Base-by-base conservation (phyloP, 2,797 vertebrate genomes). In the Arremon brunneinucha region DNA sequence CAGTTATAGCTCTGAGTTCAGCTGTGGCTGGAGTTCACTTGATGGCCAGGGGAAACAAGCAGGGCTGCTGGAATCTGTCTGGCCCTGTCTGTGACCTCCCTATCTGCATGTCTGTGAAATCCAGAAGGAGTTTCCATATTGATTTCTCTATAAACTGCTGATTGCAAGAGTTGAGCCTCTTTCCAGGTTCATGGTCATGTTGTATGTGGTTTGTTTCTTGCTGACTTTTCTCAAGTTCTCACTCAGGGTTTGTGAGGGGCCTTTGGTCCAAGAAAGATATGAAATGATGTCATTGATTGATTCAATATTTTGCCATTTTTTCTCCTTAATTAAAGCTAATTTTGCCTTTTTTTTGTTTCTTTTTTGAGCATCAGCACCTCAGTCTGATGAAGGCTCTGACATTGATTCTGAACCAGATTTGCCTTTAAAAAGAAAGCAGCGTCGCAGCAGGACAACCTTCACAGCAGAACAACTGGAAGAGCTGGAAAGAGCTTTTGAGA, bases 401-500 rank as follows among this genome's bases (percentile, higher is more conserved):
- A 99, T 99, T 0, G 99, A 99, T 97, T 99, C 99, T 0, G 99
- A 99, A 96, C 99, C 99, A 3, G 99, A 99, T 62, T 97, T 99
- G 83, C 99, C 99, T 0, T 97, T 99, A 6, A 99, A 99, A 97
- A 98, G 99, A 96, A 99, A 99, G 89, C 99, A 99, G 94, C 98
- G 99, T 15, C 98, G 99, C 55, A 99, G 99, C 90, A 98, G 99
- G n/a, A 99, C 99, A 90, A 99, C 99, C 39, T 99, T 99, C 96
- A 99, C 99, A 0, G 98, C 99, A 0, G 99, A 99, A 89, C 99
- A 99, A 93, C 98, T 99, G 87, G 99, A 99, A 91, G 99, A 99
- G 77, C 97, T 99, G 97, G 99, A 99, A 93, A 97, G 99, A n/a
- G 99, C 99, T 59, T 99, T 99, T 18, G 99, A 99, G 93, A 98